Evolutionary conservation across 92 coral and sea anemone genomes (phyloP).

Genomic region (Phenganax stokvisi): DNA sequence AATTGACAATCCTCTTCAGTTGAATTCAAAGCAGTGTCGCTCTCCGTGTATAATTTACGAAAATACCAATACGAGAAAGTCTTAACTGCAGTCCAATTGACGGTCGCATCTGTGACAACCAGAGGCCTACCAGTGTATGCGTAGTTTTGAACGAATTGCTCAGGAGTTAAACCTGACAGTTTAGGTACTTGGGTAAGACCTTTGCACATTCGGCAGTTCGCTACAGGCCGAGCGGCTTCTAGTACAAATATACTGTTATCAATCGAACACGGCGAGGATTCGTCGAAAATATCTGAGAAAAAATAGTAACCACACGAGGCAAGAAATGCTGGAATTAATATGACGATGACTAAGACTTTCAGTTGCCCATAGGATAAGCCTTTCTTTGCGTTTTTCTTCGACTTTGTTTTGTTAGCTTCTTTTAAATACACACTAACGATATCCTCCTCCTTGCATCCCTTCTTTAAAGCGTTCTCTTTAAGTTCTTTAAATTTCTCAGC

Average conservation of each 20-base stretch:
- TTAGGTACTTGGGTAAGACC: constrained; percentile 72
- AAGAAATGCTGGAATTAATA: constrained; percentile 2
- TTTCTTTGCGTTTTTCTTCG: neutral
- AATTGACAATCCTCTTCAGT: constrained; percentile 96
- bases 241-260: constrained; percentile 32
- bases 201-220: constrained; percentile 63
- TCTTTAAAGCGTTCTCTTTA: constrained; percentile 5
- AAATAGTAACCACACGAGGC: constrained; percentile 21
- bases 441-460: constrained; percentile 19
- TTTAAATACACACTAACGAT: neutral
- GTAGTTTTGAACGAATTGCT: constrained; percentile 62
- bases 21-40: constrained; percentile 64
- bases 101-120: constrained; percentile 88
- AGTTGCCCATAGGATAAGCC: neutral
- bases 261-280: constrained; percentile 21
- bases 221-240: constrained; percentile 33
- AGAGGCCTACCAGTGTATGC: constrained; percentile 91
- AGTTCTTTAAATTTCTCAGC: constrained; percentile 25
- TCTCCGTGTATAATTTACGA: constrained; percentile 64
- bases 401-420: neutral
- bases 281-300: constrained; percentile 28
- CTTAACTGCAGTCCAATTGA: constrained; percentile 78
- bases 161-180: constrained; percentile 64
- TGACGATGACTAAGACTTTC: neutral
- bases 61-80: constrained; percentile 69